These are phyloP conservation scores for Amiota minor DNA, from an alignment of 2,888 invertebrate species.

Conservation along the genomic window DNA sequence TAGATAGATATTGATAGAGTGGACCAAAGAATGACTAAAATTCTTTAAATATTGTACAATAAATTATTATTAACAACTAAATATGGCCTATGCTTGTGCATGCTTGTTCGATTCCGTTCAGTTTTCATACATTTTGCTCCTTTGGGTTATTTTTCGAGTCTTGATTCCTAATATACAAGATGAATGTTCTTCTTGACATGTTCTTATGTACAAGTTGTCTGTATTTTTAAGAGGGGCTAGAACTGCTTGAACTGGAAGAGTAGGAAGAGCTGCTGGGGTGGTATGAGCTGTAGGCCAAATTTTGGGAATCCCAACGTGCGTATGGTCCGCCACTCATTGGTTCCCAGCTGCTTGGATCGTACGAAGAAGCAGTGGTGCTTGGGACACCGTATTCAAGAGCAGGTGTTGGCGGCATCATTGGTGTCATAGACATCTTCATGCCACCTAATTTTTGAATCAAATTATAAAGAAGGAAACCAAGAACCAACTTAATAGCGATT, in stretches of 20 bases:
- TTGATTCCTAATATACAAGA: slow-evolving; percentile 44
- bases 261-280: slow-evolving; percentile 80
- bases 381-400: slow-evolving; percentile 82
- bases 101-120: slow-evolving; percentile 45
- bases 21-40: slow-evolving; percentile 59
- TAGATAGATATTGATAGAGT: slow-evolving; percentile 25
- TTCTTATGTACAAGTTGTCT: neutral
- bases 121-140: slow-evolving; percentile 46
- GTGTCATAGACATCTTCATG: slow-evolving; percentile 82
- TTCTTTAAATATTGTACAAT: slow-evolving; percentile 51
- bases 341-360: slow-evolving; percentile 81
- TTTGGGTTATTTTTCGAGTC: slow-evolving; percentile 31
- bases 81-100: slow-evolving; percentile 60
- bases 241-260: slow-evolving; percentile 73
- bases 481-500: slow-evolving; percentile 84
- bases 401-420: slow-evolving; percentile 77
- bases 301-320: slow-evolving; percentile 83
- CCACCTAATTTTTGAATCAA: slow-evolving; percentile 86
- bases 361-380: slow-evolving; percentile 81
- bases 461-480: slow-evolving; percentile 87
- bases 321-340: slow-evolving; percentile 84
- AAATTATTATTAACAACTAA: slow-evolving; percentile 39
- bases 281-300: slow-evolving; percentile 82
- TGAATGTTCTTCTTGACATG: neutral
- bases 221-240: slow-evolving; percentile 55